Evolutionary conservation across 2,797 vertebrate genomes (phyloP), one percentile per base, ranked within the genome.

Genomic region (Chaetodon trifasciatus): DNA sequence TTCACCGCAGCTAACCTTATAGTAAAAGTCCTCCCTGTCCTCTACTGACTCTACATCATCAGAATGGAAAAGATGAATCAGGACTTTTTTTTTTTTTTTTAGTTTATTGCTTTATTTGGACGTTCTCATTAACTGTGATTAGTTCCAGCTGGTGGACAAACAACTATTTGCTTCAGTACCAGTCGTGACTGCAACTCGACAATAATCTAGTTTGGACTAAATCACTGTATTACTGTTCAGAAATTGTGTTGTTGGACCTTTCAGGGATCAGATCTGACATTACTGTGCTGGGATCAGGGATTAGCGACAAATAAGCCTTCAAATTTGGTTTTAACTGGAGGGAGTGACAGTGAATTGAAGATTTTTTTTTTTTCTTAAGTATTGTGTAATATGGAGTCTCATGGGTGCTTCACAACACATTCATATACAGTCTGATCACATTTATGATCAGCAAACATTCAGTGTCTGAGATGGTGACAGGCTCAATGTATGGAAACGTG

Each of bases 41-140:
- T 28, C 28, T 28, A 28, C 28, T 28, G 28, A 28, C 28, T 3
- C 3, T 32, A 32, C 28, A 32, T 32, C 28, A 32, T 32, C 28
- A 32, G 28, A 3, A 32, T 32, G 28, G 28, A 32, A 32, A 32
- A 32, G 28, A 32, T 32, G 28, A 32, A 32, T 32, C 17, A 17
- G 15, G 46, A 7, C 32, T 24, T 16, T 53, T 37, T 46, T 17
- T 28, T 17, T 28, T 28, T 28, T 32, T 32, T 32, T 32, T 56
- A 6, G 11, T 50, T 35, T 44, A 5, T 58, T 65, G 35, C 56
- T 49, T 56, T 70, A 56, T 49, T 40, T 65, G 23, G 9, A 2
- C 17, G 0, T 58, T 60, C n/a, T 65, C 65, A 49, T 74, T 82
- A 64, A 58, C 70, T 52, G 73, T 58, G 57, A 78, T 78, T 70